These are phyloP conservation scores for Sitodiplosis mosellana DNA, from an alignment of 1,140 invertebrate species.

Conservation along the genomic window DNA sequence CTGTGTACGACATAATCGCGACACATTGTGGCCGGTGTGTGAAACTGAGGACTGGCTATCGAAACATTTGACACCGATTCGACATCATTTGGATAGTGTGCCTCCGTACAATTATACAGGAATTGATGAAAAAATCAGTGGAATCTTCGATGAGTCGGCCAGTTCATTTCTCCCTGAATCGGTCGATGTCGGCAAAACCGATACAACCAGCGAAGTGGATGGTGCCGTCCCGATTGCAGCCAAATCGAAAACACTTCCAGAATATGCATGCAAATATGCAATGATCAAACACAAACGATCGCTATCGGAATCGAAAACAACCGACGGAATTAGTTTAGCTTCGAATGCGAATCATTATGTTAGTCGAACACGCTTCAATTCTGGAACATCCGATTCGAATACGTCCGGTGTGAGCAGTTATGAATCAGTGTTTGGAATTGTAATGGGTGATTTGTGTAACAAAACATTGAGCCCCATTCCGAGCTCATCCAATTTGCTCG, in stretches of 20 bases:
- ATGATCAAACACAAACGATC: constrained; percentile 32
- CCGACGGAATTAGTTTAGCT: constrained; percentile 21
- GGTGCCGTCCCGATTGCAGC: constrained; percentile 3
- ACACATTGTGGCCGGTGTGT: constrained; percentile 68
- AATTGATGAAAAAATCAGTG: constrained; percentile 21
- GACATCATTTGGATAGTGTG: constrained; percentile 19
- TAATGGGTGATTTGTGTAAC: constrained; percentile 8
- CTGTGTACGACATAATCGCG: constrained; percentile 57
- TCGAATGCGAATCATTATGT: constrained; percentile 5
- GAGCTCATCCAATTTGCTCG: constrained; percentile 45
- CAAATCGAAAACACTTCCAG: constrained; percentile 20
- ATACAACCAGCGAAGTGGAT: neutral
- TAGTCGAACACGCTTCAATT: constrained; percentile 20
- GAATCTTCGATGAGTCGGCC: constrained; percentile 18
- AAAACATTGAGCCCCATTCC: constrained; percentile 57
- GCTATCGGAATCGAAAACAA: constrained; percentile 43
- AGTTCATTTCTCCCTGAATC: constrained; percentile 6
- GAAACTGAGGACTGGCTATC: constrained; percentile 40
- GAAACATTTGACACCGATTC: constrained; percentile 24
- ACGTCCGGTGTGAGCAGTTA: constrained; percentile 60
- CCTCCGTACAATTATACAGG: constrained; percentile 17
- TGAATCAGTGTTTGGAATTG: constrained; percentile 40
- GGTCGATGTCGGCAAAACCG: neutral
- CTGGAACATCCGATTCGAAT: constrained; percentile 46
- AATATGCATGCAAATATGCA: constrained; percentile 13